phyloP scores from a whole-genome alignment of 2,113 vertebrate genomes.

The Poeciliopsis occidentalis region DNA sequence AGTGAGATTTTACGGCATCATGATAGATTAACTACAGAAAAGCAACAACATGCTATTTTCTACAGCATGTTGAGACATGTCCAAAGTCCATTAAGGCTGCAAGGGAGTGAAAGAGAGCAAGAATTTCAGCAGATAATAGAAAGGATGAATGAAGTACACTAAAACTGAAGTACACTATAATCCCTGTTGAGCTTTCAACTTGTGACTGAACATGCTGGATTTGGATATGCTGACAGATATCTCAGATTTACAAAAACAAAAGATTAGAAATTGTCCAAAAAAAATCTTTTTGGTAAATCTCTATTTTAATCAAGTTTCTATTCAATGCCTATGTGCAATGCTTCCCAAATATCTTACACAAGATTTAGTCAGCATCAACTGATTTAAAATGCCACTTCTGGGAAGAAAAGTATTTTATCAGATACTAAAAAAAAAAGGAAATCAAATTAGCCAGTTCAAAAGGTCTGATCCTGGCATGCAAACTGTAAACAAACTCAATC shows the following conservation, averaged over 20 bases:
- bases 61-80: neutral
- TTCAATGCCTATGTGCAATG: neutral
- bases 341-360: neutral
- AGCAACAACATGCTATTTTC: neutral
- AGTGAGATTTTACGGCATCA: neutral
- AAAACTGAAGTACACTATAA: neutral
- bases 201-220: neutral
- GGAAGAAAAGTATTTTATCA: neutral
- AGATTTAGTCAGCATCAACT: neutral
- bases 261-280: neutral
- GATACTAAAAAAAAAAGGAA: slow-evolving; percentile 18
- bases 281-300: neutral
- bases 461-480: slow-evolving; percentile 21
- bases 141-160: neutral
- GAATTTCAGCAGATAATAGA: neutral
- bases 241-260: neutral
- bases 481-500: slow-evolving; percentile 23
- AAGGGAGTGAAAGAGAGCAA: neutral
- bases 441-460: slow-evolving; percentile 28
- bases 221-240: neutral
- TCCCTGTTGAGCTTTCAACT: neutral
- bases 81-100: neutral
- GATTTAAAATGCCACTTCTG: slow-evolving; percentile 6
- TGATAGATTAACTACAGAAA: neutral
- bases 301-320: slow-evolving; percentile 3